Conservation (phyloP, 2,797 vertebrate species). For the Phrynocephalus guinanensis region DNA sequence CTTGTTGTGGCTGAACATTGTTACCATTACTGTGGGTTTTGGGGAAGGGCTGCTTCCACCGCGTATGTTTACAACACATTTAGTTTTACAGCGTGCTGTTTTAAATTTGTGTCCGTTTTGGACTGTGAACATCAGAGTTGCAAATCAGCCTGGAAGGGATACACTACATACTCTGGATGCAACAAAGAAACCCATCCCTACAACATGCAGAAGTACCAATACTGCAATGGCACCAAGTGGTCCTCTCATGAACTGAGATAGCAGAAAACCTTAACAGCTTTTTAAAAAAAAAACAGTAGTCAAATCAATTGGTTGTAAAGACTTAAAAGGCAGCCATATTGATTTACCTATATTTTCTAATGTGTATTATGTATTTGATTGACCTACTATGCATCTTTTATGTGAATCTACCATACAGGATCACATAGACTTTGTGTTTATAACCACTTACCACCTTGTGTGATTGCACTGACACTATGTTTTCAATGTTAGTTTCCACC, state of each 20-base stretch:
- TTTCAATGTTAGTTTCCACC: too few species aligned
- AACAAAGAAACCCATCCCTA: background rate
- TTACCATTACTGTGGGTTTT: background rate
- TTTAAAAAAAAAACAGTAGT: too few species aligned
- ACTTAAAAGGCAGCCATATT: too few species aligned
- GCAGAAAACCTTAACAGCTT: background rate
- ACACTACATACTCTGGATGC: background rate
- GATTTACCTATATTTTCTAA: too few species aligned
- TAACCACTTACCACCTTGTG: too few species aligned
- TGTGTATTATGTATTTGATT: too few species aligned
- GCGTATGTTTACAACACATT: too few species aligned
- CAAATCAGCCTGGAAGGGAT: background rate
- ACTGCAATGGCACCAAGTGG: background rate
- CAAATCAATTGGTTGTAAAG: background rate
- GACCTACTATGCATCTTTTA: too few species aligned
- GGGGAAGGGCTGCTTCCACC: background rate
- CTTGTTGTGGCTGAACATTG: background rate
- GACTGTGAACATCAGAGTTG: background rate
- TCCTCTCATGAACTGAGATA: background rate
- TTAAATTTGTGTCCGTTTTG: background rate
- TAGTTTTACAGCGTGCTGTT: background rate
- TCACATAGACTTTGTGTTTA: too few species aligned
- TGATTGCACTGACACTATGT: too few species aligned
- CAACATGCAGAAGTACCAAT: background rate
- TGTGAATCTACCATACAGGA: too few species aligned